Percentiles rank a stretch among this genome's conserved stretches.
These are phyloP conservation scores for Corydoras sp. DNA, from an alignment of 2,113 vertebrate species.

Conservation along the genomic window DNA sequence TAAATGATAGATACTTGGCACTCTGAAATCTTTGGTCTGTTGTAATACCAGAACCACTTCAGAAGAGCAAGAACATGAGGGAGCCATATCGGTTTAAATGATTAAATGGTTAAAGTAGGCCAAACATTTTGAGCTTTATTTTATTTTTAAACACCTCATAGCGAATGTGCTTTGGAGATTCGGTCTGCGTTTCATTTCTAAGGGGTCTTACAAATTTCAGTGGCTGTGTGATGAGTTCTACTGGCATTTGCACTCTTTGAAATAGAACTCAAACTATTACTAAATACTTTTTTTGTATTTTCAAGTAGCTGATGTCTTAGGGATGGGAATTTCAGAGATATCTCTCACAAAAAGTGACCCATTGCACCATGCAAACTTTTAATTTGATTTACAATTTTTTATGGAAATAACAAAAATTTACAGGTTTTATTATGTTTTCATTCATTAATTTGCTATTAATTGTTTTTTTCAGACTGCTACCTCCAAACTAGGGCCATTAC, in stretches of 20 bases:
- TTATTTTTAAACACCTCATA: slow-evolving; percentile 23
- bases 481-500: slow-evolving; percentile 87
- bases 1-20: background rate
- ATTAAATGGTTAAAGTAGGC: slow-evolving; percentile 18
- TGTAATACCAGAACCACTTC: slow-evolving; percentile 9
- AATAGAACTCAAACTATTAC: background rate
- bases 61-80: background rate
- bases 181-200: background rate
- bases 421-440: too few species aligned
- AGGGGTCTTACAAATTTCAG: background rate
- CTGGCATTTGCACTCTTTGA: background rate
- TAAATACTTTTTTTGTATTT: background rate
- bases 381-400: too few species aligned
- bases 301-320: background rate
- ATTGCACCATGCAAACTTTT: too few species aligned
- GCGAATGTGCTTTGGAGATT: background rate
- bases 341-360: too few species aligned
- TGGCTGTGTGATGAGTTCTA: background rate
- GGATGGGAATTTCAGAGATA: background rate
- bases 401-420: too few species aligned
- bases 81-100: slow-evolving; percentile 9
- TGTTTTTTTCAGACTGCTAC: slow-evolving; percentile 68
- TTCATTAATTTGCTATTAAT: slow-evolving; percentile 12
- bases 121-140: slow-evolving; percentile 8
- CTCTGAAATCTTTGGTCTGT: slow-evolving; percentile 13